Conservation (phyloP, 2,888 invertebrate species). For the Leptinotarsa haldemani region DNA sequence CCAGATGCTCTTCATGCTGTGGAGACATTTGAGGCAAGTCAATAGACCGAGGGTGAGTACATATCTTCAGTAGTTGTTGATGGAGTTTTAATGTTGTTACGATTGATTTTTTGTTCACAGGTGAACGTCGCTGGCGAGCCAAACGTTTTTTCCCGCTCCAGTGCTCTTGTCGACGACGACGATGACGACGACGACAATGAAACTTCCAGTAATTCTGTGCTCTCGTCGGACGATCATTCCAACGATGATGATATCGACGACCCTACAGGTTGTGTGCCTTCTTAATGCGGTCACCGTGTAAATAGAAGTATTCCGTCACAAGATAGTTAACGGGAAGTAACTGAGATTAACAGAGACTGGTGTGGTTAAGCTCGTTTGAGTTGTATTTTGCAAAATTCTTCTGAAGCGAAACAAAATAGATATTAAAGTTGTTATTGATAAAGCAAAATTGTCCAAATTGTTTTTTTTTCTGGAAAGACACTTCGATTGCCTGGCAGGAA, state of each 20-base stretch:
- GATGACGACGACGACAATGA: constrained; percentile 37
- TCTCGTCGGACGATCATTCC: constrained; percentile 44
- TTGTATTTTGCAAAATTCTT: too few relatives aligned
- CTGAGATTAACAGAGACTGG: too few relatives aligned
- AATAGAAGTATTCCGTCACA: constrained; percentile 7
- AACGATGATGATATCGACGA: constrained; percentile 51
- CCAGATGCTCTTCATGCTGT: constrained; percentile 63
- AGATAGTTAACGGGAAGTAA: not conserved
- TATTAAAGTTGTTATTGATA: too few relatives aligned
- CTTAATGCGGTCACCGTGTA: constrained; percentile 40
- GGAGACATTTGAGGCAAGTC: constrained; percentile 59
- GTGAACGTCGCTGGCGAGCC: too few relatives aligned
- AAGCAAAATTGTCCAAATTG: too few relatives aligned
- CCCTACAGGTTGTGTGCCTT: constrained; percentile 54
- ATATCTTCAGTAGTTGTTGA: too few relatives aligned
- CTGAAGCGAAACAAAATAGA: too few relatives aligned
- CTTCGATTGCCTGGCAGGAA: too few relatives aligned
- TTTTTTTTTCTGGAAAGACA: too few relatives aligned
- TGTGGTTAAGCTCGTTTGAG: too few relatives aligned
- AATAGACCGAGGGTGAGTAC: constrained; percentile 46
- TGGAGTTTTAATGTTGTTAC: too few relatives aligned
- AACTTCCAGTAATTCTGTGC: constrained; percentile 46
- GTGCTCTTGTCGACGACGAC: not conserved
- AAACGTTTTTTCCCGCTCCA: too few relatives aligned
- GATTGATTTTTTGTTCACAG: constrained; percentile 5